Evolutionary conservation across 2,797 vertebrate species (phyloP), one percentile per base, ranked within the genome.

Genomic region (Hylomyscus alleni): DNA sequence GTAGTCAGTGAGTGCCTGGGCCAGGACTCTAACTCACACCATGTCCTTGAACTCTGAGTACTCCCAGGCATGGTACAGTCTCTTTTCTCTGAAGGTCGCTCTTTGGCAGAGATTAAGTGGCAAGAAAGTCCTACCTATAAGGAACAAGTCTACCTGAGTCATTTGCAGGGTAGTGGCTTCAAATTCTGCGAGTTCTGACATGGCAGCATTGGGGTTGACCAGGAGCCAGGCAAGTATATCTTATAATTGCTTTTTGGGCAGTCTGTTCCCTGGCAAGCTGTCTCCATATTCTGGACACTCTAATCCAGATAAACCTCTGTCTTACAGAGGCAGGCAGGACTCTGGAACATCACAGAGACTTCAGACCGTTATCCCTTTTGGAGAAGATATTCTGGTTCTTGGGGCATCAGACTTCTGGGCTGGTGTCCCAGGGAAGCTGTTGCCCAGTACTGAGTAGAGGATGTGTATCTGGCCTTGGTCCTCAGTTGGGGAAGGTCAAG

Each of bases 91-190:
- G 31, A 19, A 47, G 22, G 4, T 15, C 31, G 6, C 34, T 31
- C 50, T 52, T 37, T 15, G 56, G 22, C 50, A 29, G 82, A 15
- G n/a, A 4, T 44, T 52, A 31, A 17, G 81, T 50, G 54, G 40
- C 44, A 3, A 0, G 34, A 40, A 50, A 56, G 81, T 13, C 6
- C 2, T 14, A 20, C 12, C n/a, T 0, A 0, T 2, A 29, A 19
- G 34, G 26, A 88, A 65, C 13, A 22, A 72, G 17, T n/a, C 81
- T 92, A 80, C 11, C 52, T 13, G 7, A 58, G 24, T 17, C 0
- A 2, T 4, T 11, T 73, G 34, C 3, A 13, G 24, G 62, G 3
- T 8, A 34, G 34, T 11, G 19, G 8, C 31, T 73, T 44, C 85
- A 56, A 50, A 50, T 13, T 17, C 9, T 29, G 9, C 0, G 56